These are phyloP conservation scores for Sinhomidia bicolor DNA, from an alignment of 2,888 invertebrate genomes.

Conservation along the genomic window DNA sequence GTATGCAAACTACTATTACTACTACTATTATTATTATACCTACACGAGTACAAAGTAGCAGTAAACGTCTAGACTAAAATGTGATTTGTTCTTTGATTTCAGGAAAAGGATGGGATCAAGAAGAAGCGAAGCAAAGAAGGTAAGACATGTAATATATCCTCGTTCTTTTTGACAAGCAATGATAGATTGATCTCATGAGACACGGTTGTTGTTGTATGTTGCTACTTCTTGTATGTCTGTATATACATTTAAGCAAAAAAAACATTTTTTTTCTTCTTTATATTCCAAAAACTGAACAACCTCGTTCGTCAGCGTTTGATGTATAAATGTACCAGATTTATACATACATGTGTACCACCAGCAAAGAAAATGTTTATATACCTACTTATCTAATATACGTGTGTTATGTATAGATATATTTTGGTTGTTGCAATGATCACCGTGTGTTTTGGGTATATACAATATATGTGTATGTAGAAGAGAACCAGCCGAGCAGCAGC, in stretches of 20 bases:
- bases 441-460: conserved; percentile 21
- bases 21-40: too few relatives aligned
- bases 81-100: conserved; percentile 82
- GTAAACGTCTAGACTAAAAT: conserved; percentile 56
- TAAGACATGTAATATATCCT: conserved; percentile 83
- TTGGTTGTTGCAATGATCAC: not conserved
- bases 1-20: conserved; percentile 9
- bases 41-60: not conserved
- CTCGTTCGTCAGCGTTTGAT: not conserved
- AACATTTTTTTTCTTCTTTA: conserved; percentile 28
- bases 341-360: not conserved
- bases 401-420: not conserved
- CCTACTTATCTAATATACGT: too few relatives aligned
- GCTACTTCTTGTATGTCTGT: not conserved
- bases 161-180: conserved; percentile 72
- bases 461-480: conserved; percentile 31
- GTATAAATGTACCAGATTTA: conserved; percentile 23
- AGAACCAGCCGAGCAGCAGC: too few relatives aligned
- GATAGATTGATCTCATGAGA: conserved; percentile 72
- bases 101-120: conserved; percentile 91
- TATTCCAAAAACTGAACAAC: not conserved
- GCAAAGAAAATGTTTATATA: too few relatives aligned
- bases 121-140: conserved; percentile 96
- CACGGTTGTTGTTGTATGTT: conserved; percentile 43
- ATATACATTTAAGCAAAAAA: conserved; percentile 21